Conservation (phyloP, 2,113 vertebrate species). For the Misgurnus anguillicaudatus region DNA sequence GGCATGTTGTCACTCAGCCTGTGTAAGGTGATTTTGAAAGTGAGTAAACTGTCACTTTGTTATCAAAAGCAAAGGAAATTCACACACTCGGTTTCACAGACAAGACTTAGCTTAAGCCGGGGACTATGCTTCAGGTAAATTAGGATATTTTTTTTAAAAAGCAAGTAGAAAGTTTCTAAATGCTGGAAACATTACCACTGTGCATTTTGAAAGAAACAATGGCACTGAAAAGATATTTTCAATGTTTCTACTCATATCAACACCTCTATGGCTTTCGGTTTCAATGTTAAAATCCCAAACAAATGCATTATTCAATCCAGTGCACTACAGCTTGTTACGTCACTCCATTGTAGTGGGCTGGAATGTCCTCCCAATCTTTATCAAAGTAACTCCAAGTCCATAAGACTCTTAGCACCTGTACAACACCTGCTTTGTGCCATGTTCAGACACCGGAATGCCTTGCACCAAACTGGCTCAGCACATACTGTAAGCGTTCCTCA, state of each 20-base stretch:
- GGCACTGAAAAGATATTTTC: too few species aligned
- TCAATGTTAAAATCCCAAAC: not conserved
- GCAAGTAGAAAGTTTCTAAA: too few species aligned
- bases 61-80: constrained; percentile 36
- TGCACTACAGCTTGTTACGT: constrained; percentile 10
- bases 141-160: not conserved
- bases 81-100: too few species aligned
- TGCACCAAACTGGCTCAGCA: not conserved
- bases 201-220: too few species aligned
- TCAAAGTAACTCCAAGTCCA: constrained; percentile 4
- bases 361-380: constrained; percentile 17
- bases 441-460: constrained; percentile 13
- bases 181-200: not conserved
- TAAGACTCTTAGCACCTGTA: constrained; percentile 32
- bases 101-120: too few species aligned
- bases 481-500: constrained; percentile 5
- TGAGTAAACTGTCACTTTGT: constrained; percentile 43
- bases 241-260: not conserved
- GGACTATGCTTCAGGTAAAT: too few species aligned
- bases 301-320: not conserved
- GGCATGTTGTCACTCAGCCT: constrained; percentile 44
- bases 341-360: constrained; percentile 15
- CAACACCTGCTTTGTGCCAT: constrained; percentile 17
- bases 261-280: too few species aligned
- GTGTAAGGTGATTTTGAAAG: constrained; percentile 51